Percentiles rank a stretch among this genome's conserved stretches.
These are phyloP conservation scores for Tachysurus vachellii DNA, from an alignment of 2,113 vertebrate species.

Conservation along the genomic window DNA sequence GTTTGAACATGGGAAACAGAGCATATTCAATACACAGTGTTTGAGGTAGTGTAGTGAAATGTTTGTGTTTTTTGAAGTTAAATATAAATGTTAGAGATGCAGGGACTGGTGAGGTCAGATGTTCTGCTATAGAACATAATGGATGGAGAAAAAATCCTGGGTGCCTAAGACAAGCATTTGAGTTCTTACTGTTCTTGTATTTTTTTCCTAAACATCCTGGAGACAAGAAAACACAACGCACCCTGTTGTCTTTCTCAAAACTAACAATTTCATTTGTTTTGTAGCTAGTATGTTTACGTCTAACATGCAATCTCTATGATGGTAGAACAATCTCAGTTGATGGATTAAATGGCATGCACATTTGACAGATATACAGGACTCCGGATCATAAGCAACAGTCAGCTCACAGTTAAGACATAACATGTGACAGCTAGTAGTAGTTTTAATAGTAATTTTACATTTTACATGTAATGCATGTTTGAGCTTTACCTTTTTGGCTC, in stretches of 20 bases:
- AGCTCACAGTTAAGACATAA: background rate
- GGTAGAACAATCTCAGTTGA: background rate
- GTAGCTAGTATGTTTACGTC: background rate
- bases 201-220: background rate
- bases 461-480: background rate
- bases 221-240: background rate
- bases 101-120: background rate
- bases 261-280: background rate
- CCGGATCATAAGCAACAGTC: background rate
- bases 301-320: background rate
- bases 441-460: background rate
- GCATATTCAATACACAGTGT: conserved; percentile 65
- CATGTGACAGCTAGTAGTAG: background rate
- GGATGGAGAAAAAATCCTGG: background rate
- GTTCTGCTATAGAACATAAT: background rate
- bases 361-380: background rate
- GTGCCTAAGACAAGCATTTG: background rate
- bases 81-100: conserved; percentile 62
- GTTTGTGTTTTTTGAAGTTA: conserved; percentile 76
- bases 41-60: conserved; percentile 69
- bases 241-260: background rate
- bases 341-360: background rate
- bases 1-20: conserved; percentile 67
- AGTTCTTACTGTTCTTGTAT: background rate
- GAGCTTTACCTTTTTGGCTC: background rate